These are phyloP conservation scores for Sarcophilus harrisii DNA, from an alignment of 2,797 vertebrate genomes.

Conservation along the genomic window DNA sequence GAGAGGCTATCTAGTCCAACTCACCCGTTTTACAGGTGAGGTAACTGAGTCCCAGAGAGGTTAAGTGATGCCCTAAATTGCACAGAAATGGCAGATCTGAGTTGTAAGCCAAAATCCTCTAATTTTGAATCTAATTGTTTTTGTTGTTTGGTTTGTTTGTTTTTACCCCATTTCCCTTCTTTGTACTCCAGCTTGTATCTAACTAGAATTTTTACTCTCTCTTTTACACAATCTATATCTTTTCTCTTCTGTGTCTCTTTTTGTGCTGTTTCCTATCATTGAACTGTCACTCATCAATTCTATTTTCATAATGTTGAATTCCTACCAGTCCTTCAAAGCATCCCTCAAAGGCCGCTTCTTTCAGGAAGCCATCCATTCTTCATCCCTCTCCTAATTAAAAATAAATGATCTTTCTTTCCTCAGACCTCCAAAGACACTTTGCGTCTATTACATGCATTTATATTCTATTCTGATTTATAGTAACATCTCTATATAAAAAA, in stretches of 20 bases:
- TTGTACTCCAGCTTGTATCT: not conserved
- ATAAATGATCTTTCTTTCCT: not conserved
- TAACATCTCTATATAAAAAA: not conserved
- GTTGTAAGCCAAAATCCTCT: not conserved
- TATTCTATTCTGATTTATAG: not conserved
- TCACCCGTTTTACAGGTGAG: not conserved
- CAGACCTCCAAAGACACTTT: not conserved
- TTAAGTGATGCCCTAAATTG: not conserved
- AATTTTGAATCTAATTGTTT: not conserved
- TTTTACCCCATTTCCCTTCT: not conserved
- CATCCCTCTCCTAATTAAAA: not conserved
- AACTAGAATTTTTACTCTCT: not conserved
- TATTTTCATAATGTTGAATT: not conserved
- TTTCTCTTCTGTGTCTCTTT: not conserved
- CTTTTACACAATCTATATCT: not conserved
- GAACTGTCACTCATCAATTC: not conserved
- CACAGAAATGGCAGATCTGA: not conserved
- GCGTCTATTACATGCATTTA: not conserved
- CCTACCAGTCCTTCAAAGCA: not conserved
- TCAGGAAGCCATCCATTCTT: not conserved
- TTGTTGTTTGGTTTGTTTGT: not conserved
- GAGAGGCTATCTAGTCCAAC: not conserved
- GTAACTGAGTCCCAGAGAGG: not conserved
- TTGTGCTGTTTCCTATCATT: not conserved
- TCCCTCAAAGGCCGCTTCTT: not conserved